Base-by-base conservation (phyloP, 2,797 vertebrate species). In the Karalla daura region DNA sequence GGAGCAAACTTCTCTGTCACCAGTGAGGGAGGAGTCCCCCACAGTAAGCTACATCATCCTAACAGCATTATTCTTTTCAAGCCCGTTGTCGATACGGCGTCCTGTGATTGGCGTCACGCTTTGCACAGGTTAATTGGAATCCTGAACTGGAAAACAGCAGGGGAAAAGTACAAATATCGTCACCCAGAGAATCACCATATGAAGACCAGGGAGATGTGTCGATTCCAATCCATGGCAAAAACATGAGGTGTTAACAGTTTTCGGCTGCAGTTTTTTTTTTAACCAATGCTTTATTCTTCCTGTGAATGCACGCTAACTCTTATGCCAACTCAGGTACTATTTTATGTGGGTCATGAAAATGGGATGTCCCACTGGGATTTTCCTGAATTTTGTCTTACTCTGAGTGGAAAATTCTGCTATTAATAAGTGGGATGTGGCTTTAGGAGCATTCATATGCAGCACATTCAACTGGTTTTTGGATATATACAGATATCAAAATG, bases 41-140 rank as follows among this genome's bases (percentile, higher is more conserved):
- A 60, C 82, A 89, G 86, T 85, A 85, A 89, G 88, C 89, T 83
- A 76, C 86, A 90, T 90, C 93, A 91, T 88, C 83, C 37, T 84
- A 88, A 89, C 87, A 84, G 90, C 85, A 89, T 92, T 84, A 88
- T 84, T 91, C 87, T 90, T 90, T 91, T 90, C 78, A 81, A 86
- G 83, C 81, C 73, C 60, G 64, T 81, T 89, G 89, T 92, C 87
- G 74, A 91, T 90, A 90, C 76, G 58, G 70, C 78, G 87, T 87
- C 83, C 89, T 76, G 85, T 88, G 90, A 92, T 91, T 91, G 90
- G 87, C 82, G 89, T 91, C 87, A 88, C 78, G 85, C 84, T 85
- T 84, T 87, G 90, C 90, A 86, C 90, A 89, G 91, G 92, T 92
- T 93, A 93, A 93, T 92, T 93, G 90, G 92, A 92, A 90, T 88